Percentiles rank a stretch among this genome's conserved stretches.
Conservation (phyloP, 1,140 invertebrate genomes). For the Condylostylus longicornis region DNA sequence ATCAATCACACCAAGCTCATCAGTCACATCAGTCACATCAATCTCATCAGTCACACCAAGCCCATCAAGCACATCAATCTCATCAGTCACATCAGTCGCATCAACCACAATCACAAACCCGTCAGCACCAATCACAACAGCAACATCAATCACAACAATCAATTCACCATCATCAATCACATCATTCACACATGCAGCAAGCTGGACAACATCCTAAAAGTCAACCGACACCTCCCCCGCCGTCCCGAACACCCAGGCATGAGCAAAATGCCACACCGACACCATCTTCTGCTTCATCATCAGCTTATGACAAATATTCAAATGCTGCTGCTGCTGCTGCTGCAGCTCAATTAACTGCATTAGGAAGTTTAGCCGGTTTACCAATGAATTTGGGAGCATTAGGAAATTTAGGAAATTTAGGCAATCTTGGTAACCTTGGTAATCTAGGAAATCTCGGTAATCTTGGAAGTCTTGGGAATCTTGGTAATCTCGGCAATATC, state of each 20-base stretch:
- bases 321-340: conserved; percentile 31
- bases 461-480: conserved; percentile 22
- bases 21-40: conserved; percentile 17
- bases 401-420: conserved; percentile 22
- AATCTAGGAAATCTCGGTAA: conserved; percentile 30
- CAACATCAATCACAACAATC: conserved; percentile 10
- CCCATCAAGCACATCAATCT: conserved; percentile 11
- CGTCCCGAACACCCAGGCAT: conserved; percentile 31
- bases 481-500: conserved; percentile 36
- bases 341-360: conserved; percentile 27
- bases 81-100: conserved; percentile 3
- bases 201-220: not conserved
- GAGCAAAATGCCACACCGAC: conserved; percentile 32
- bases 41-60: conserved; percentile 20
- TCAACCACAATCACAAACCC: conserved; percentile 2
- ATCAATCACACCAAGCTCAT: conserved; percentile 36
- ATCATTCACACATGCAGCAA: not conserved
- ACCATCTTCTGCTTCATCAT: conserved; percentile 24
- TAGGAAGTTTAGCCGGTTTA: conserved; percentile 25
- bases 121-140: conserved; percentile 6
- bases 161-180: not conserved
- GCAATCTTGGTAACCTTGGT: conserved; percentile 18
- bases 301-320: conserved; percentile 35
- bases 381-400: not conserved
- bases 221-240: not conserved